phyloP scores from a whole-genome alignment of 1,140 invertebrate genomes.

The Brachionus sp. region DNA sequence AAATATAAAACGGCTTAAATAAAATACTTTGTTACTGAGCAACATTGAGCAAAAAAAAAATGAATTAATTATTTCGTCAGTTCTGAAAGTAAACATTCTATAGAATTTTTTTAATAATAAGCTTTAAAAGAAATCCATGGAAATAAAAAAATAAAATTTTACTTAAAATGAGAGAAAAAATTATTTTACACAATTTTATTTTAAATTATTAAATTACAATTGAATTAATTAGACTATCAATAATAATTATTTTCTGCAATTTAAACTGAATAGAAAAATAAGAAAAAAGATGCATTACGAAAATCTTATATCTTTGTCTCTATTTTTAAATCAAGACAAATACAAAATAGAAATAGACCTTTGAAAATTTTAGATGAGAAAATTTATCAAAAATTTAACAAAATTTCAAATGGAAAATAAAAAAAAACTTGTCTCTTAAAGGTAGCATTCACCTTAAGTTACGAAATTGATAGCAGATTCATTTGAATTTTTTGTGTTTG shows the following conservation, averaged over 20 bases:
- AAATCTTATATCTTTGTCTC: neutral
- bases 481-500: neutral
- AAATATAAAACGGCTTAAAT: too few species aligned
- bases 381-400: neutral
- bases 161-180: neutral
- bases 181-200: neutral
- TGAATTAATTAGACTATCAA: neutral
- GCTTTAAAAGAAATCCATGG: too few species aligned
- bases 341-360: neutral
- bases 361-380: neutral
- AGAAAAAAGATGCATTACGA: neutral
- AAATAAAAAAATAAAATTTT: too few species aligned
- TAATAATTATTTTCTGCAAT: neutral
- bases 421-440: slow-evolving; percentile 1
- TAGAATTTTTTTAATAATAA: too few species aligned
- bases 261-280: neutral
- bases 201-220: slow-evolving; percentile 2
- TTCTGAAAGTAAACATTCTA: too few species aligned
- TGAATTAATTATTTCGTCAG: too few species aligned
- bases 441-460: slow-evolving; percentile 27
- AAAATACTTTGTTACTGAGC: too few species aligned
- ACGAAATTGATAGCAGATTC: neutral
- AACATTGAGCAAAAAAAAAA: too few species aligned
- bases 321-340: neutral
- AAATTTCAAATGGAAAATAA: neutral